These are phyloP conservation scores for Petrolisthes manimaculis DNA, from an alignment of 2,888 invertebrate species.

Conservation along the genomic window DNA sequence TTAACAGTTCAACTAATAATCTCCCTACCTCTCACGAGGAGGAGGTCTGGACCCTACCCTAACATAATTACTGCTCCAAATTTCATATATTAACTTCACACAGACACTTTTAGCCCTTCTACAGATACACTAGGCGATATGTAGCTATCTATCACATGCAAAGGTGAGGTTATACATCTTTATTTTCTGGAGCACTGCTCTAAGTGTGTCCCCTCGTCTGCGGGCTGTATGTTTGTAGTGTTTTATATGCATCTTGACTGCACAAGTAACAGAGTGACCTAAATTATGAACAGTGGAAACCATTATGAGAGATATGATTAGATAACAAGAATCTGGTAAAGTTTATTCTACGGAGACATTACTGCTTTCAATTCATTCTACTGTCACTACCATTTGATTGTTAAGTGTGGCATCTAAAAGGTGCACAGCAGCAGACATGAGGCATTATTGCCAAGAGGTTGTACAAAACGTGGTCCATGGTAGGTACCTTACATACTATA, in stretches of 20 bases:
- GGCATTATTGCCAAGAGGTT: slow-evolving; percentile 61
- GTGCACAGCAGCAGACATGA: slow-evolving; percentile 57
- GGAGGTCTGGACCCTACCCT: not conserved
- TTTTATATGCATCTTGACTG: slow-evolving; percentile 42
- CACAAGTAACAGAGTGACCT: slow-evolving; percentile 56
- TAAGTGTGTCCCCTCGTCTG: slow-evolving; percentile 47
- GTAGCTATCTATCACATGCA: slow-evolving; percentile 64
- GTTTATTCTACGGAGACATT: slow-evolving; percentile 45
- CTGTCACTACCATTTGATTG: slow-evolving; percentile 59
- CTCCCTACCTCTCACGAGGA: not conserved
- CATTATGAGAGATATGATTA: slow-evolving; percentile 48
- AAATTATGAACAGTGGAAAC: slow-evolving; percentile 48
- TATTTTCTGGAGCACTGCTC: slow-evolving; percentile 47
- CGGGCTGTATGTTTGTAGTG: slow-evolving; percentile 36
- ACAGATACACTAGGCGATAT: slow-evolving; percentile 63
- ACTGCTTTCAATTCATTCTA: slow-evolving; percentile 47
- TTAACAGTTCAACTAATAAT: too few relatives aligned
- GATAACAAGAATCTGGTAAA: slow-evolving; percentile 46
- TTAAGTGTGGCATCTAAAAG: slow-evolving; percentile 58
- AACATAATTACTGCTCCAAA: slow-evolving; percentile 7
- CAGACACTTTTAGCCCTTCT: slow-evolving; percentile 55
- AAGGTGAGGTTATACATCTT: slow-evolving; percentile 51
- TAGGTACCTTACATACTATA: slow-evolving; percentile 58
- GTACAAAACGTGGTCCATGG: slow-evolving; percentile 63
- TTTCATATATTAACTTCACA: slow-evolving; percentile 42